Conservation (phyloP, 2,113 vertebrate species). For the Aphyosemion australe region DNA sequence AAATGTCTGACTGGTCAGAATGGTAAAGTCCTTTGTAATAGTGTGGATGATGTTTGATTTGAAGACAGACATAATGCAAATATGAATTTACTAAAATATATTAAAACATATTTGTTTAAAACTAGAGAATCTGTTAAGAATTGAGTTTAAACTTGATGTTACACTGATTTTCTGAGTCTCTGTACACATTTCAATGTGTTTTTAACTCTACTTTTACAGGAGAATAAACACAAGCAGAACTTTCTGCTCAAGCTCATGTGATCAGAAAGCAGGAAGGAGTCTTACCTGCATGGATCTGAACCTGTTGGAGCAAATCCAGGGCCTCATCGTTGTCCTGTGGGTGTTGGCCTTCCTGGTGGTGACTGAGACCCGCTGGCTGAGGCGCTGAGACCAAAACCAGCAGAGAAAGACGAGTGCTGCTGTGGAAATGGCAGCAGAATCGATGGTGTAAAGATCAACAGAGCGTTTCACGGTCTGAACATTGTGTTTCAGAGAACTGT, state of each 20-base stretch:
- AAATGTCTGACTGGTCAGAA: too few species aligned
- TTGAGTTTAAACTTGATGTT: too few species aligned
- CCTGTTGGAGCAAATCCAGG: constrained; percentile 67
- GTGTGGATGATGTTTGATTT: too few species aligned
- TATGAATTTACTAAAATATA: too few species aligned
- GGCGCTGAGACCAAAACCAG: not conserved
- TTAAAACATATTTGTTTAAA: too few species aligned
- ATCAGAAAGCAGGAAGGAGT: not conserved
- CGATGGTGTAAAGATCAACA: constrained; percentile 58
- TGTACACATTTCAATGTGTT: too few species aligned
- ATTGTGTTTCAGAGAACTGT: constrained; percentile 31
- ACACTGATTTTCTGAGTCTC: too few species aligned
- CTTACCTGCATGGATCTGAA: constrained; percentile 70
- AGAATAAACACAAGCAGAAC: too few species aligned
- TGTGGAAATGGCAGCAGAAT: constrained; percentile 38
- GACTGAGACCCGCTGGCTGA: not conserved
- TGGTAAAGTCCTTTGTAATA: too few species aligned
- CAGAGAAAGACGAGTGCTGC: constrained; percentile 8
- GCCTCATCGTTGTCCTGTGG: constrained; percentile 59
- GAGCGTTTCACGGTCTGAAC: constrained; percentile 35
- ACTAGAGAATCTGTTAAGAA: too few species aligned
- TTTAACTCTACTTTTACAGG: too few species aligned
- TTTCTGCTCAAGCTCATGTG: not conserved
- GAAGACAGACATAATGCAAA: too few species aligned
- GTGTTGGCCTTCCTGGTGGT: constrained; percentile 11